Base-by-base conservation (phyloP, 2,888 invertebrate species). In the Agonopterix alstromeriana region DNA sequence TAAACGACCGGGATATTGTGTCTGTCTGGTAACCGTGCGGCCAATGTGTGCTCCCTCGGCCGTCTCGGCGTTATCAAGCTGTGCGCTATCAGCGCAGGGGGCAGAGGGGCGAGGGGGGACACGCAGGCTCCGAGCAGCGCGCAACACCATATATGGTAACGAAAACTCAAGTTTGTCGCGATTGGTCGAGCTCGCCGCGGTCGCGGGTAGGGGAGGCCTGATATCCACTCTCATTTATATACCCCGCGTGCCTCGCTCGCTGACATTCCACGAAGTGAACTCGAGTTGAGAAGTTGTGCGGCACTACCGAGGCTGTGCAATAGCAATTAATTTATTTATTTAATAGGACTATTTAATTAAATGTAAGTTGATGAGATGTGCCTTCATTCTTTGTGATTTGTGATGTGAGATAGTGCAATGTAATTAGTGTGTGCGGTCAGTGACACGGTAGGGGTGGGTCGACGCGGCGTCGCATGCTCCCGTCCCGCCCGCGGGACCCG, bases 121-220 rank as follows among this genome's bases (percentile, higher is more conserved):
- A 83, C 89, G 85, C 77, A 82, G 80, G 70, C 90, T 88, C 90
- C 88, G 86, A 90, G 85, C 90, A 91, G 90, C 90, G 90, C 68
- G 90, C 68, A 81, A 77, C 77, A 76, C 77, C 82, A 78, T 75
- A 82, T 84, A 84, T 83, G 84, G 84, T 70, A 74, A 80, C 81
- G 77, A 83, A 78, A 77, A 71, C 71, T 76, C 81, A 71, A 65
- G 70, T 72, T 91, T 90, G 85, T 86, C 84, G 81, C 90, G 84
- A 93, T 93, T 93, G 93, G 93, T 78, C 78, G 90, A 82, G 70
- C 70, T 70, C 66, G 69, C 73, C 63, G 74, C 72, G 71, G 80
- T 71, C 85, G 79, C 78, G 89, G 90, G 90, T 86, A 88, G 88
- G 86, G 84, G 83, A 72, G 74, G 81, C 78, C 70, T 85, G 84